These are phyloP conservation scores for Sarcophaga rosellei DNA, from an alignment of 2,888 invertebrate species.

Conservation along the genomic window DNA sequence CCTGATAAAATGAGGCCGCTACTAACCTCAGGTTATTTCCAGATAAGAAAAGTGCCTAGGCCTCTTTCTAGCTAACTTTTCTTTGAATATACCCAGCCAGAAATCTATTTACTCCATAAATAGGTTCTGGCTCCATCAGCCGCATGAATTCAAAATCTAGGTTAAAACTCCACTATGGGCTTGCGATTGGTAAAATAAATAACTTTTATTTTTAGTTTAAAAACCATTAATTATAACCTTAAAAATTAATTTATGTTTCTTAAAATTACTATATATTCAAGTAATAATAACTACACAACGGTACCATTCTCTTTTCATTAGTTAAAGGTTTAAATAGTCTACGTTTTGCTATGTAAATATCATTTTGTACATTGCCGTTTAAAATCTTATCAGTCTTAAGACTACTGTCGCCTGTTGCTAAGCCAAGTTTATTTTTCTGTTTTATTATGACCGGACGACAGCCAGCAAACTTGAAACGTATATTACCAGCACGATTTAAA, in stretches of 20 bases:
- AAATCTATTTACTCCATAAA: too few relatives aligned
- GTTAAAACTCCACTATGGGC: too few relatives aligned
- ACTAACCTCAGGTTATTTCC: too few relatives aligned
- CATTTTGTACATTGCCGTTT: constrained; percentile 70
- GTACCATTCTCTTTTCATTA: constrained; percentile 74
- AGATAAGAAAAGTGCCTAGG: too few relatives aligned
- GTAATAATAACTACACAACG: constrained; percentile 75
- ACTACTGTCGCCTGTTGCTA: constrained; percentile 2
- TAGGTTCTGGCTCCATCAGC: too few relatives aligned
- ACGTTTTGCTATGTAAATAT: constrained; percentile 78
- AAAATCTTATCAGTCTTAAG: constrained; percentile 22
- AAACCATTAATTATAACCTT: not conserved
- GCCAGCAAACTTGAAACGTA: constrained; percentile 80
- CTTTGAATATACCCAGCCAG: too few relatives aligned
- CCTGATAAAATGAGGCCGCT: too few relatives aligned
- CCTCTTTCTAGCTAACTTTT: too few relatives aligned
- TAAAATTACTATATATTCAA: constrained; percentile 72
- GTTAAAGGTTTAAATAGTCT: constrained; percentile 78
- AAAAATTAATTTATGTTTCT: constrained; percentile 1
- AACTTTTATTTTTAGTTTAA: too few relatives aligned
- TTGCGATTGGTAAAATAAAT: too few relatives aligned
- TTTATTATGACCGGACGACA: constrained; percentile 78
- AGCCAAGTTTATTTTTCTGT: constrained; percentile 70
- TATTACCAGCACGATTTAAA: constrained; percentile 75
- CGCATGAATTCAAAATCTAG: too few relatives aligned